phyloP scores from a whole-genome alignment of 2,888 invertebrate species.

The Mermis nigrescens region DNA sequence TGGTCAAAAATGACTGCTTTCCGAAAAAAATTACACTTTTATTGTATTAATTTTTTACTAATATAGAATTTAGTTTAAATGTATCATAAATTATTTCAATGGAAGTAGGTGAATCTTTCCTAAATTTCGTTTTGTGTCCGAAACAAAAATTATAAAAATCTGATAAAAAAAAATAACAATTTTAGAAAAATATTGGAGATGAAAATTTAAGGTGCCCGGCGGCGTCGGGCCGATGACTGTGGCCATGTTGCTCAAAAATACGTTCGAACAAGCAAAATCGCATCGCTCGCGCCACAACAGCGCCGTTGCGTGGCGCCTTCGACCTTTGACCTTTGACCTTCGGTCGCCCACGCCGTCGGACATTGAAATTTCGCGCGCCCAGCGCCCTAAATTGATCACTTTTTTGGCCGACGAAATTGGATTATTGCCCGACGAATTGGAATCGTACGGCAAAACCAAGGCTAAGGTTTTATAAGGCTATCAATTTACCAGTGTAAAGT shows the following conservation, averaged over 20 bases:
- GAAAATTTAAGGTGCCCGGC: too few relatives aligned
- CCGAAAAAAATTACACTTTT: too few relatives aligned
- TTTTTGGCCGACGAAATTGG: constrained; percentile 27
- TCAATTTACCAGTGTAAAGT: too few relatives aligned
- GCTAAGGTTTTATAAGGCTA: constrained; percentile 57
- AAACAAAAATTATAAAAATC: too few relatives aligned
- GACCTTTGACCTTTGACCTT: constrained; percentile 45
- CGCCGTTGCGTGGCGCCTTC: constrained; percentile 47
- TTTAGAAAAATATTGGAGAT: too few relatives aligned
- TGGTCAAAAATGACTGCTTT: too few relatives aligned
- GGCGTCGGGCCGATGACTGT: constrained; percentile 99
- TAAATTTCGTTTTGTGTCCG: too few relatives aligned
- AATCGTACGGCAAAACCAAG: constrained; percentile 74
- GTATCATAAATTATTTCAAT: too few relatives aligned
- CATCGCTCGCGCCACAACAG: not conserved
- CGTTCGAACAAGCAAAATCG: constrained; percentile 53
- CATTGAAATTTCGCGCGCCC: constrained; percentile 62
- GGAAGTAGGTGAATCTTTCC: too few relatives aligned
- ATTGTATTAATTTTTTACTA: too few relatives aligned
- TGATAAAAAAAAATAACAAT: too few relatives aligned
- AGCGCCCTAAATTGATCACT: constrained; percentile 26
- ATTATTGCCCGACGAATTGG: constrained; percentile 55
- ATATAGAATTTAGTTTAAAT: too few relatives aligned
- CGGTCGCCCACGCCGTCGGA: constrained; percentile 67
- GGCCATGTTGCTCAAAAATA: constrained; percentile 62